Percentiles rank a stretch among this genome's conserved stretches.
phyloP scores from a whole-genome alignment of 2,113 vertebrate species.

The Pogonocichla stellata region DNA sequence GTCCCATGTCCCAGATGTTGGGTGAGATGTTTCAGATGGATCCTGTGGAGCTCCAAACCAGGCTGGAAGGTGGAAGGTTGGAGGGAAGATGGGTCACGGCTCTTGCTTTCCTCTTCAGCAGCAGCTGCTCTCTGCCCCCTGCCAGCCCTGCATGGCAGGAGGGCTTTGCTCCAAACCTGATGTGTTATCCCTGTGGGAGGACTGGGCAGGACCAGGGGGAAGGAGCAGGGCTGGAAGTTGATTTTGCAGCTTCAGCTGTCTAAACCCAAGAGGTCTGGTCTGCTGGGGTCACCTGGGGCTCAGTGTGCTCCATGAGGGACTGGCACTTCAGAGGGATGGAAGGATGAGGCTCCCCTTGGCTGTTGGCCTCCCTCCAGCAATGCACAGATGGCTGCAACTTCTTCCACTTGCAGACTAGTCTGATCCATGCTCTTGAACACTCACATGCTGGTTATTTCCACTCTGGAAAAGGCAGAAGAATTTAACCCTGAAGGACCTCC shows the following conservation, averaged over 20 bases:
- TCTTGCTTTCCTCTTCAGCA: neutral
- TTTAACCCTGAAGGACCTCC: constrained; percentile 44
- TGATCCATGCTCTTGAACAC: neutral
- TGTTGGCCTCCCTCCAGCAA: neutral
- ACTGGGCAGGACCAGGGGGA: neutral
- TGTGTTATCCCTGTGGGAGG: neutral
- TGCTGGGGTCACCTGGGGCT: neutral
- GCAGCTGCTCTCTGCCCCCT: neutral
- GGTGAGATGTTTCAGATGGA: neutral
- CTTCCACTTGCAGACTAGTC: neutral
- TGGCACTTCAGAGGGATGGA: neutral
- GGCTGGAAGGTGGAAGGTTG: neutral
- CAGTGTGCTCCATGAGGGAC: neutral
- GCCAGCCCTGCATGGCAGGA: neutral
- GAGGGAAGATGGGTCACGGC: rapidly evolving
- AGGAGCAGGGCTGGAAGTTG: neutral
- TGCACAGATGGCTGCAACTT: constrained; percentile 18
- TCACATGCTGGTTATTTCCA: constrained; percentile 17
- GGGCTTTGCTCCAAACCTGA: neutral
- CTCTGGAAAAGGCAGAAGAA: constrained; percentile 18
- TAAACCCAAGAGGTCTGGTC: neutral
- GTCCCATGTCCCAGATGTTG: neutral
- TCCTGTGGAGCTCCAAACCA: neutral
- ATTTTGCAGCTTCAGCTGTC: neutral
- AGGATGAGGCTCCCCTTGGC: neutral